Evolutionary conservation across 2,797 vertebrate species (phyloP), one percentile per base, ranked within the genome.

Genomic region (Sparus aurata): DNA sequence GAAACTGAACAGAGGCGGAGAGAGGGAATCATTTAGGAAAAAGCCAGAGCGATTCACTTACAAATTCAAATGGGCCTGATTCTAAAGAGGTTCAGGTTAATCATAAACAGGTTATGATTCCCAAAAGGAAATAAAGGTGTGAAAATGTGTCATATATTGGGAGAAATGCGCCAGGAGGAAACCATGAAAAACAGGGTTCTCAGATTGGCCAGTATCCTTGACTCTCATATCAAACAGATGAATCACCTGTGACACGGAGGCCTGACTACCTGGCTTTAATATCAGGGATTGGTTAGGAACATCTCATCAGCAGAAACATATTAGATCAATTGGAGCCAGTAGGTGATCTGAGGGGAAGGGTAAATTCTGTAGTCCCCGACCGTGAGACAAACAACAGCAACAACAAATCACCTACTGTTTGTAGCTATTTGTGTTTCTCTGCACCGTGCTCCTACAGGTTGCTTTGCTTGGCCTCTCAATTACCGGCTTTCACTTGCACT

Each of bases 401-500:
- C 34, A 38, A 38, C 8, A 38, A 38, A 38, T 38, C 34, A 38
- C 34, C 34, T 2, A 38, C 6, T 38, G 38, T 38, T 46, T 17
- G 18, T 46, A 46, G 4, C 45, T 45, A 3, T 64, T 46, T 68
- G 34, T 66, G 46, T 61, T 16, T 13, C 55, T 52, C 47, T 57
- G 20, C 50, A 23, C 23, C 23, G 5, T 1, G 11, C 46, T 78
- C 17, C 62, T n/a, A 27, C 80, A 88, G 74, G 83, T 83, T 79
- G 59, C 18, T 22, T 45, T 50, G n/a, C 23, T 54, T 2, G 38
- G 41, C 57, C 69, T 80, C 57, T 73, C 46, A 65, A 30, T 75
- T 11, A 10, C 38, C 45, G 73, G 63, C 18, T 46, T 15, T 15
- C 20, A 45, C 25, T 57, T 54, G 22, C 8, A 4, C 59, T 72